These are phyloP conservation scores for Cynopterus sphinx DNA, from an alignment of 2,797 vertebrate genomes.

Conservation along the genomic window DNA sequence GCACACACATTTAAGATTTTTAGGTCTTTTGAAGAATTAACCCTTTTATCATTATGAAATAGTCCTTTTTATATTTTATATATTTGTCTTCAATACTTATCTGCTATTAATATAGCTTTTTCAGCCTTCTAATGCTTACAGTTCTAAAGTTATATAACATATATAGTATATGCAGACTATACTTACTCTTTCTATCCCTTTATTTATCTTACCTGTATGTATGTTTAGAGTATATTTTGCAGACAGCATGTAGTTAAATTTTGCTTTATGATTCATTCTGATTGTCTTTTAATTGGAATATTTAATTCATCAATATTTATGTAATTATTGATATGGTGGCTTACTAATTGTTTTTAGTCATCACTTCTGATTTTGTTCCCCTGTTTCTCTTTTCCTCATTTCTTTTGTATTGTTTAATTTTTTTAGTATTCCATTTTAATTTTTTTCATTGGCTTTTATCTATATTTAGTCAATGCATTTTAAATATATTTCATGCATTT, in stretches of 20 bases:
- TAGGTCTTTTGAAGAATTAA: neutral
- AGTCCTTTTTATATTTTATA: neutral
- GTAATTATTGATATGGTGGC: neutral
- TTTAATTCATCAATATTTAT: neutral
- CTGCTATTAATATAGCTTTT: neutral
- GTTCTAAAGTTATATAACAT: neutral
- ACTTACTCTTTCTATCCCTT: neutral
- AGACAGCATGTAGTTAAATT: neutral
- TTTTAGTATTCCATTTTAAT: neutral
- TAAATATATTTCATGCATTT: neutral
- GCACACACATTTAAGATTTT: neutral
- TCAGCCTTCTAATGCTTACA: neutral
- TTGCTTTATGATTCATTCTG: slow-evolving; percentile 21
- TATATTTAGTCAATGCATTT: neutral
- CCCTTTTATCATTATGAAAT: neutral
- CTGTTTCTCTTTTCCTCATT: neutral
- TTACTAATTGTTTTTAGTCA: neutral
- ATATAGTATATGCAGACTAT: too few relatives aligned
- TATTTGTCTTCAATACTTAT: neutral
- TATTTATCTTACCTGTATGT: neutral
- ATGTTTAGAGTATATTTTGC: neutral
- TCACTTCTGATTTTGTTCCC: neutral
- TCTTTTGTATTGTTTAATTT: neutral
- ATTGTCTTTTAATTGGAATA: neutral
- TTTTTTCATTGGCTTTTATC: neutral